A percentile compares a stretch with the other conserved stretches of the same genome.
These are phyloP conservation scores for Bambusicola thoracicus DNA, from an alignment of 2,113 vertebrate genomes.

Conservation along the genomic window DNA sequence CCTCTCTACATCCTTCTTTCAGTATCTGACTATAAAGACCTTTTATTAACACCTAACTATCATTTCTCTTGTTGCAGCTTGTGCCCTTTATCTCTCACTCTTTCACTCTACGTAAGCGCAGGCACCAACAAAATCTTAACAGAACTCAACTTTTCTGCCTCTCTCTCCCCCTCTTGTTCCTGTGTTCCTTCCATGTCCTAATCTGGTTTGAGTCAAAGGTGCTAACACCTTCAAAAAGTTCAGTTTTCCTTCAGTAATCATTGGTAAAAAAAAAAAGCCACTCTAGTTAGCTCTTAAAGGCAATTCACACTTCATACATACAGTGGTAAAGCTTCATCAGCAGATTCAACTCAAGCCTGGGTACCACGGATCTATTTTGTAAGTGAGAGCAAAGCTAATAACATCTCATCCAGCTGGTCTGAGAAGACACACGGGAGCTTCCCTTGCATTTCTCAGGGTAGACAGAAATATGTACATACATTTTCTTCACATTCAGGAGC, in stretches of 20 bases:
- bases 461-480: neutral
- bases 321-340: neutral
- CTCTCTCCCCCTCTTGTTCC: neutral
- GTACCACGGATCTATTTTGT: accelerated
- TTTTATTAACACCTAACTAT: neutral
- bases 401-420: neutral
- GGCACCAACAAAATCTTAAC: accelerated
- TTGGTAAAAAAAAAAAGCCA: neutral
- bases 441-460: neutral
- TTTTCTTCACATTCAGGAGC: neutral
- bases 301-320: neutral
- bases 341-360: neutral
- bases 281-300: neutral
- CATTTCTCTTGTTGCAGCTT: neutral
- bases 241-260: neutral
- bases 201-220: neutral
- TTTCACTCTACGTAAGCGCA: neutral
- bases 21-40: neutral
- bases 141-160: neutral
- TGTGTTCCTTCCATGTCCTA: neutral
- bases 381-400: neutral
- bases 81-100: neutral
- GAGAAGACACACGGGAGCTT: neutral
- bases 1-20: neutral
- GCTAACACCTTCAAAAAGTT: neutral